Evolutionary conservation across 2,888 invertebrate genomes (phyloP).

Genomic region (Drosophila hamatofila): DNA sequence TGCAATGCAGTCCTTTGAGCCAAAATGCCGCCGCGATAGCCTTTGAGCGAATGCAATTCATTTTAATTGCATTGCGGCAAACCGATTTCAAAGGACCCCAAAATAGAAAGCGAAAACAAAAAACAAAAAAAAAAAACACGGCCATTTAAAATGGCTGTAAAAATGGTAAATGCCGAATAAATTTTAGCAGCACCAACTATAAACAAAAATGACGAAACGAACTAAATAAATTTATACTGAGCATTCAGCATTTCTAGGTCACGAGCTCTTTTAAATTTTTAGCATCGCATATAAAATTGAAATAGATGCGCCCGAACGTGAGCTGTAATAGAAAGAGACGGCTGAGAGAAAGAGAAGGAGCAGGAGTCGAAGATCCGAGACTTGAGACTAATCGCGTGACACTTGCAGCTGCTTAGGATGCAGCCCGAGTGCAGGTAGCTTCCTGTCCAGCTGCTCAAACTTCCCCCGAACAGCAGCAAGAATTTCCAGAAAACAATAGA

Average conservation of each 20-base stretch:
- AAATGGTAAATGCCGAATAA: constrained; percentile 38
- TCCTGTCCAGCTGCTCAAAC: constrained; percentile 51
- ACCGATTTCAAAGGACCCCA: constrained; percentile 41
- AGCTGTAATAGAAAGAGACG: constrained; percentile 14
- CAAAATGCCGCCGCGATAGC: constrained; percentile 25
- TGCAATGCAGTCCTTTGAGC: constrained; percentile 35
- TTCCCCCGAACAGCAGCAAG: constrained; percentile 34
- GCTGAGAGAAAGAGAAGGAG: neutral
- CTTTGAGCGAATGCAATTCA: constrained; percentile 66
- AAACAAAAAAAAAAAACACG: too few species aligned
- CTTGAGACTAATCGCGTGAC: constrained; percentile 64
- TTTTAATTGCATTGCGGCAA: constrained; percentile 68
- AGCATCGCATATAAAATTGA: constrained; percentile 19
- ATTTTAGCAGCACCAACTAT: constrained; percentile 15
- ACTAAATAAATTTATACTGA: constrained; percentile 1
- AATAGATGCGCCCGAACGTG: constrained; percentile 21
- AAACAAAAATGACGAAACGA: constrained; percentile 3
- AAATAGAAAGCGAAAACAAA: neutral
- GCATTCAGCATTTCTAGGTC: constrained; percentile 40
- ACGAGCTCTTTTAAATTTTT: constrained; percentile 54
- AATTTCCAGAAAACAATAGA: constrained; percentile 32
- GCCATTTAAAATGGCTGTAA: constrained; percentile 42
- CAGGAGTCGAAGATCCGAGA: neutral
- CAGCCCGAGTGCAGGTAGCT: constrained; percentile 60
- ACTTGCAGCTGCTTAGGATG: constrained; percentile 63